Conservation (phyloP, 1,140 invertebrate species). For the Goniozus legneri region DNA sequence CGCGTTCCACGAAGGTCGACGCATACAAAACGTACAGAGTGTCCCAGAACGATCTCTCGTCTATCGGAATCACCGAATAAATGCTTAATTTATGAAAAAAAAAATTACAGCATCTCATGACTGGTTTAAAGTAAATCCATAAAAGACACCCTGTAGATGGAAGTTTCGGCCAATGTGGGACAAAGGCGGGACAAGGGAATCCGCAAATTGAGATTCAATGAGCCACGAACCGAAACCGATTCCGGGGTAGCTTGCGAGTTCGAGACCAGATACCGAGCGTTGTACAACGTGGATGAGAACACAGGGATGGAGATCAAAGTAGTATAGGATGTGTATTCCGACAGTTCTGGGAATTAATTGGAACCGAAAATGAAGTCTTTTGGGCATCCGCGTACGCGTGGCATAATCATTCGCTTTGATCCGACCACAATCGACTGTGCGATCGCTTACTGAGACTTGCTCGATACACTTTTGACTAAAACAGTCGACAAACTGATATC, state of each 20-base stretch:
- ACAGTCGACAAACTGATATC: no score
- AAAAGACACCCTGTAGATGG: constrained; percentile 2
- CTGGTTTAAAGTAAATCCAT: no score
- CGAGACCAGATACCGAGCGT: constrained; percentile 11
- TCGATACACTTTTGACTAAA: no score
- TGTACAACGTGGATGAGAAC: background rate
- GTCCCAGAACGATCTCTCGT: no score
- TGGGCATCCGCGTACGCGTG: no score
- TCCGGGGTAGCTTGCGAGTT: constrained; percentile 11
- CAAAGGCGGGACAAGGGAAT: no score
- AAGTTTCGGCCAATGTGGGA: constrained; percentile 1
- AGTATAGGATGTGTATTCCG: constrained; percentile 1
- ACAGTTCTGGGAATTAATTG: constrained; percentile 9
- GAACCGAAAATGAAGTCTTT: constrained; percentile 19
- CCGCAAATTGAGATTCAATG: constrained; percentile 13
- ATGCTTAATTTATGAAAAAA: no score
- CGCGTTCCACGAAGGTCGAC: no score
- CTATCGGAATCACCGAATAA: no score
- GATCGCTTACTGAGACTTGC: no score
- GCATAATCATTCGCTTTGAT: constrained; percentile 20
- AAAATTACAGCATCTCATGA: no score
- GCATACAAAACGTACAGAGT: no score
- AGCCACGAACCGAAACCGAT: constrained; percentile 9
- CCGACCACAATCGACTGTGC: background rate
- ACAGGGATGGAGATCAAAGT: background rate